phyloP scores from a whole-genome alignment of 2,797 vertebrate species.

The Ibycter americanus region DNA sequence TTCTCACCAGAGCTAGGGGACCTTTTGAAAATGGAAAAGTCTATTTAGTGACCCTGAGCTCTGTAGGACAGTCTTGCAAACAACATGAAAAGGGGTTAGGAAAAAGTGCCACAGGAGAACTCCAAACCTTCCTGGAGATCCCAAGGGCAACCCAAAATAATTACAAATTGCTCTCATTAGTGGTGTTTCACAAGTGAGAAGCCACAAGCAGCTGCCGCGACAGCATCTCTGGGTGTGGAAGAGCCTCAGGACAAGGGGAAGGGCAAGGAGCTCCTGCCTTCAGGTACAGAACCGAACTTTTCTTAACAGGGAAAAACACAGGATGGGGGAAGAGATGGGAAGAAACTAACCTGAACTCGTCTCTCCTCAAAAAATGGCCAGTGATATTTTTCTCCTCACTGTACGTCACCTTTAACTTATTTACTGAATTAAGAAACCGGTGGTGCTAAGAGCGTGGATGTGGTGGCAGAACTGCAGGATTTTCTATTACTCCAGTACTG shows the following conservation, averaged over 20 bases:
- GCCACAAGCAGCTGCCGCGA: fast-evolving
- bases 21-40: background rate
- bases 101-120: background rate
- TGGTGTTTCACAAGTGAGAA: background rate
- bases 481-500: background rate
- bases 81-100: background rate
- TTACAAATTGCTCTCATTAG: background rate
- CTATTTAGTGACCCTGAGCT: background rate
- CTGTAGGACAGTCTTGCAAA: background rate
- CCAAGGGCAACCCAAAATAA: background rate
- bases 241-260: background rate
- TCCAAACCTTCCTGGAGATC: background rate
- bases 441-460: background rate
- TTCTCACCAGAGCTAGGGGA: background rate
- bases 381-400: background rate
- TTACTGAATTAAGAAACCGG: background rate
- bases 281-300: background rate
- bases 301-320: background rate
- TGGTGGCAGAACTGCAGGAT: background rate
- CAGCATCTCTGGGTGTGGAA: background rate
- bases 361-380: background rate
- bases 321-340: background rate
- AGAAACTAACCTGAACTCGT: background rate
- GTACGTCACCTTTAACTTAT: background rate
- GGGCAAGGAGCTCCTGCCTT: background rate